A percentile compares a stretch with the other conserved stretches of the same genome.
These are phyloP conservation scores for Phaedon cochleariae DNA, from an alignment of 2,888 invertebrate genomes.

Conservation along the genomic window DNA sequence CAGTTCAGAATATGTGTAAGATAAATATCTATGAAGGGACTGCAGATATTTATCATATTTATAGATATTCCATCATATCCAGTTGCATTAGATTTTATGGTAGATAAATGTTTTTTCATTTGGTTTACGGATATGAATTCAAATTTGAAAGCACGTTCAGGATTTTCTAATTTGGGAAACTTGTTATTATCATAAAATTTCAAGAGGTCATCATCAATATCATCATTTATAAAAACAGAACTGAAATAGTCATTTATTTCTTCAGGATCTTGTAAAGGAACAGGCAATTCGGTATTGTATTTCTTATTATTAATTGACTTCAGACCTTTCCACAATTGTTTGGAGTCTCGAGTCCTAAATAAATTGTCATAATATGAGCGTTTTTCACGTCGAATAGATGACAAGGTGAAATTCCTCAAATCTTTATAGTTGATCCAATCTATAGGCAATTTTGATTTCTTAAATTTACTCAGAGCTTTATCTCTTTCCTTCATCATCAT, in stretches of 20 bases:
- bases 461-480: conserved; percentile 6
- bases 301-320: neutral
- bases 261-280: too few species aligned
- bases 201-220: neutral
- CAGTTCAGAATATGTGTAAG: too few species aligned
- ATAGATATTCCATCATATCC: too few species aligned
- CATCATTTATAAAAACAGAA: neutral
- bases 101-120: too few species aligned
- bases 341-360: neutral
- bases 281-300: neutral
- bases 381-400: neutral
- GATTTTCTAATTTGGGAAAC: conserved; percentile 5
- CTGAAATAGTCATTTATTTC: too few species aligned
- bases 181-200: neutral
- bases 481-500: conserved; percentile 11
- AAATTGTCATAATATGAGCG: neutral
- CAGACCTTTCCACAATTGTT: neutral
- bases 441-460: neutral
- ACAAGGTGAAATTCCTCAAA: conserved; percentile 3
- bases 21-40: too few species aligned
- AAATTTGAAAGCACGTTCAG: conserved; percentile 16
- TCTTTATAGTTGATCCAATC: neutral
- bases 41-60: too few species aligned
- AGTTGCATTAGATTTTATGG: too few species aligned
- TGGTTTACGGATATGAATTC: too few species aligned